Evolutionary conservation across 2,888 invertebrate species (phyloP), one percentile per base, ranked within the genome.

Genomic region (Parapristionchus giblindavisi): DNA sequence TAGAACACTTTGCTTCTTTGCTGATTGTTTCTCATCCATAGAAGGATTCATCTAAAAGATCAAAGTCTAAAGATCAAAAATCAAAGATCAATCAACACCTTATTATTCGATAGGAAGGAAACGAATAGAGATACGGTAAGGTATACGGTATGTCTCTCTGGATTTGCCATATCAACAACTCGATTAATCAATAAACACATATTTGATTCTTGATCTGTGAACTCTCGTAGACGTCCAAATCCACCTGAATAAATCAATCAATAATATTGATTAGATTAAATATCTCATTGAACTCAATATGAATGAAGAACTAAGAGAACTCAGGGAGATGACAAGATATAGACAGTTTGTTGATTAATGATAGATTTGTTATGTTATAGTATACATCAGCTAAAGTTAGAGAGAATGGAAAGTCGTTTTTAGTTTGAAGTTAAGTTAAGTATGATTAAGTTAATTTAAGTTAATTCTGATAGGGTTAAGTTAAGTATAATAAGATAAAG

Each of bases 111-210:
- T 36, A 87, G 79, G 77, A 87, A 87, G 84, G 90, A 96, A 93
- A 98, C 96, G 21, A 99, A 91, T n/a, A 99, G 91, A 85, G 96
- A 94, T 17, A 97, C 93, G 51, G 98, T 90, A 36, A 97, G 90
- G 89, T 97, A 96, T 84, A 96, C 94, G 0, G 98, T 97, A 70
- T 98, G 96, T 81, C 93, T 92, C 88, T 99, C 98, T 1, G 94
- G 92, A 87, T 96, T 96, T 88, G 98, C 96, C 68, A 94, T 90
- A 87, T 98, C 98, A 78, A 96, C 93, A 1, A 95, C 93, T 86
- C 93, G 92, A 79, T 95, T 94, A 54, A 96, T 91, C 77, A 94
- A 92, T 1, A 93, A 91, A 51, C 94, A 90, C 87, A 94, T 92
- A 75, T 92, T 92, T 85, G 94, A 94, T 86, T 95, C 95, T 43